phyloP scores from a whole-genome alignment of 2,113 vertebrate genomes.

The Sprattus sprattus region DNA sequence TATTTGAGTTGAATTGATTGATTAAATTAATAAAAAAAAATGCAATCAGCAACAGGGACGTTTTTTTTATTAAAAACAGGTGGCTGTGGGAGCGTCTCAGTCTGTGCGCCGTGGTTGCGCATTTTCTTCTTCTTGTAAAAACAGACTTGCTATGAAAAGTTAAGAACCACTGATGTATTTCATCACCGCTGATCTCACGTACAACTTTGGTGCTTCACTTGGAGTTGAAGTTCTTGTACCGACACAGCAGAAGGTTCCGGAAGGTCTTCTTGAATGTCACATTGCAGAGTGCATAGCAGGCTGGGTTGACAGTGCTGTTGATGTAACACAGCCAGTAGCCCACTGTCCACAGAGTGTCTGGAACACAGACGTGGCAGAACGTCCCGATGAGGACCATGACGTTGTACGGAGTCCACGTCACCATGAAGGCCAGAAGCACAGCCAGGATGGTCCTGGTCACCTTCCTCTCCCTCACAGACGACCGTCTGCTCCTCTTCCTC shows the following conservation, averaged over 20 bases:
- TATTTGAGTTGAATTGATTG: no score
- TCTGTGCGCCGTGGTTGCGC: no score
- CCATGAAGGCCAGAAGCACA: conserved; percentile 88
- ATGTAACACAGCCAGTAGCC: conserved; percentile 94
- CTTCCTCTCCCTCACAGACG: conserved; percentile 84
- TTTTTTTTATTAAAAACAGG: no score
- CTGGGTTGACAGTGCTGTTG: conserved; percentile 93
- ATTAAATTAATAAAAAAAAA: no score
- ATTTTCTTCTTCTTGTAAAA: no score
- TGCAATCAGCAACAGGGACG: no score
- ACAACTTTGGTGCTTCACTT: background rate
- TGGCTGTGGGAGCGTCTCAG: no score
- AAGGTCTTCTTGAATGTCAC: conserved; percentile 92
- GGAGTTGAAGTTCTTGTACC: conserved; percentile 81
- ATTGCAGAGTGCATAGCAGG: conserved; percentile 92
- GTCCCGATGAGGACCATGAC: conserved; percentile 90
- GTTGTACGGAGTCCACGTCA: conserved; percentile 92
- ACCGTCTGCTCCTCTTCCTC: conserved; percentile 75
- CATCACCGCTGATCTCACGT: background rate
- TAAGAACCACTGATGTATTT: no score
- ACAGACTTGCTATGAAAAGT: no score
- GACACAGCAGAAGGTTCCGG: conserved; percentile 85
- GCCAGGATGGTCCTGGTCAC: conserved; percentile 91
- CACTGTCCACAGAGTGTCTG: conserved; percentile 75
- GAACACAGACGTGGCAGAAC: conserved; percentile 82